Evolutionary conservation across 2,888 invertebrate species (phyloP), one percentile per base, ranked within the genome.

Genomic region (Biston stratarius): DNA sequence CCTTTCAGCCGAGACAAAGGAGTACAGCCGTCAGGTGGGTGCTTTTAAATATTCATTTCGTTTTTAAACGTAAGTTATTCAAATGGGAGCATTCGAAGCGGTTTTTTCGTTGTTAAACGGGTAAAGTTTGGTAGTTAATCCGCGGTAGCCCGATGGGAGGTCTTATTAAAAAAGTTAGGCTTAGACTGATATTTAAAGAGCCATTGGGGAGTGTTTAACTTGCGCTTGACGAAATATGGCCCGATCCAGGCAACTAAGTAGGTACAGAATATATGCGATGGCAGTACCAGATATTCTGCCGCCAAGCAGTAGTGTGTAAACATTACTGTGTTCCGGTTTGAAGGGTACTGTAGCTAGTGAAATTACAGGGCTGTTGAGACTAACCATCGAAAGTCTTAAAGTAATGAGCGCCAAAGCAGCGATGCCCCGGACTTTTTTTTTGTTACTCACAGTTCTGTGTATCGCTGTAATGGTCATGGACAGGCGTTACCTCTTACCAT

Each of bases 131-230:
- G 79, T 83, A 80, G 83, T 89, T 88, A 87, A 86, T 86, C 83
- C 81, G 73, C 70, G 61, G 78, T 70, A 78, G 74, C 74, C 79
- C 76, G 69, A 67, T 57, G 72, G 73, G 80, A 73, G 68, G 81
- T 81, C 79, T 87, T 89, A 91, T 90, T 90, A 90, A 89, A 91
- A 90, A 91, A 90, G 89, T 90, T 87, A 78, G 82, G 80, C 78
- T 83, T 76, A 72, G 77, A 67, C 77, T 76, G 78, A 74, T 82
- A 79, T 84, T 85, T 84, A 83, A 87, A 86, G 80, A 83, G 82
- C 77, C 76, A 78, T 83, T 75, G 78, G 70, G 12, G 79, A 75
- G 75, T 77, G 75, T 84, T 86, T 82, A 79, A 57, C 69, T 73
- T 65, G 55, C 67, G 59, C 59, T 67, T 36, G 10, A 24, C 5